Base-by-base conservation (phyloP, 2,888 invertebrate genomes). In the Resseliella maxima region DNA sequence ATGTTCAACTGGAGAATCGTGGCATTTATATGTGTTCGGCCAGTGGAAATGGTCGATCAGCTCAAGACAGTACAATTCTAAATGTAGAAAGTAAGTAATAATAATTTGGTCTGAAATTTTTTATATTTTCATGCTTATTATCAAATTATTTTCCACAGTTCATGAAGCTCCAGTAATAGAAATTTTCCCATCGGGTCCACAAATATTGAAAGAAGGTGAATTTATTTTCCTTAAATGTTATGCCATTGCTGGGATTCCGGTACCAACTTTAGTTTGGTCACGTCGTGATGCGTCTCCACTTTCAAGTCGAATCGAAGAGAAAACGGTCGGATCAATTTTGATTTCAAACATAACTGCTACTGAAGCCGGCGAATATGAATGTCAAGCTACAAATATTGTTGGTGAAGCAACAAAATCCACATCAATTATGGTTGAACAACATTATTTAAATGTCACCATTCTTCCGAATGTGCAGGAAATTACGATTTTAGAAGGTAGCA, bases 1-100 rank as follows among this genome's bases (percentile, higher is more conserved):
- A 94, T 88, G 94, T 94, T 0, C 93, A 93, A 89, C 93, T 95
- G 21, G 92, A 92, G 8, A 98, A 98, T 90, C 92, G 95, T 86
- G 98, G 98, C 21, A 93, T 96, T 85, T 98, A 98, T 89, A 91
- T 95, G 10, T 99, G 98, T 89, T 93, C 94, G 24, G 97, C 95
- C 0, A 92, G 91, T 31, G 94, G 95, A 86, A 89, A 92, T 31
- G 93, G 93, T 6, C 93, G 93, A 21, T 90, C 91, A 10, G 93
- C 93, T 50, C 94, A 95, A 89, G 93, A 93, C 35, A 95, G 95
- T 86, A 94, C 95, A 0, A 93, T 93, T 88, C 93, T 98, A 85
- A 96, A 97, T 90, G 95, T 98, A 87, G 96, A 97, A 92, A 94
- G 97, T 96, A 92, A 94, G 95, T 92, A 6, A 15, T 2, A 50